Evolutionary conservation across 1,140 invertebrate genomes (phyloP).

Genomic region (Cherax quadricarinatus): DNA sequence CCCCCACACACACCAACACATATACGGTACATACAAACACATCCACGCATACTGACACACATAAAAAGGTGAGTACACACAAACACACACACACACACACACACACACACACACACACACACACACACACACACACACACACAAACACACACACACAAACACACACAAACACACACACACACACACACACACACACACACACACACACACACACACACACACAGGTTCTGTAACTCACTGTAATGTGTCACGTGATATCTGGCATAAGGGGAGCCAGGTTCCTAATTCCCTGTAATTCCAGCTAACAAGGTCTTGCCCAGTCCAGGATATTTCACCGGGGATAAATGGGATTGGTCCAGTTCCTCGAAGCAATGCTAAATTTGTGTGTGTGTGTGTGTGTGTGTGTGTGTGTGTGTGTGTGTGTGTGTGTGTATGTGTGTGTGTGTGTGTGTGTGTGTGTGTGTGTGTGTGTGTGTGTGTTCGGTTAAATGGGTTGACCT

Average conservation of each 20-base stretch:
- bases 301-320: not conserved
- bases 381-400: not conserved
- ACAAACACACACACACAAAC: not conserved
- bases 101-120: too few species aligned
- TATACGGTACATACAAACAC: too few species aligned
- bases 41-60: too few species aligned
- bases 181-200: too few species aligned
- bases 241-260: not conserved
- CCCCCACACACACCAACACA: too few species aligned
- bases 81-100: too few species aligned
- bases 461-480: not conserved
- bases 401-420: not conserved
- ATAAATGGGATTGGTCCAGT: not conserved
- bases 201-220: not conserved
- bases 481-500: too few species aligned
- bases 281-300: conserved; percentile 1
- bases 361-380: not conserved
- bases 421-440: not conserved
- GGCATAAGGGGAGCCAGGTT: not conserved
- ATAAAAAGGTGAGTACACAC: too few species aligned
- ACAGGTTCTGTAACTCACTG: not conserved
- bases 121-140: too few species aligned
- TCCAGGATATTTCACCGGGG: not conserved
- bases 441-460: not conserved
- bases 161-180: too few species aligned